phyloP scores from a whole-genome alignment of 2,113 vertebrate species.

The Gymnocephalus cernua region DNA sequence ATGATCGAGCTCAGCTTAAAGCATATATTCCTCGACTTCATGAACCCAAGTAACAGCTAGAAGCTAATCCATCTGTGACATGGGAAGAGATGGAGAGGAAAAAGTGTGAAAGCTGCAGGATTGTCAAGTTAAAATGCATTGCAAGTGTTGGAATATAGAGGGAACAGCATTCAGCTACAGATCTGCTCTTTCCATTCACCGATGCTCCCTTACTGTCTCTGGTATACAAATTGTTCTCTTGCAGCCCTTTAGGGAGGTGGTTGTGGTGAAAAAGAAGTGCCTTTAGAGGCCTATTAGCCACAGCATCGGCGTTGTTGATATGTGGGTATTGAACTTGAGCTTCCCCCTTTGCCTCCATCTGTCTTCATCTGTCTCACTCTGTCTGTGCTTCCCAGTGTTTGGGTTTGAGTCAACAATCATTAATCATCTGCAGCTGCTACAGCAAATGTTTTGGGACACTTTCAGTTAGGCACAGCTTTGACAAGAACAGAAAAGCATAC shows the following conservation, averaged over 20 bases:
- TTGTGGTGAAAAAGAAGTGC: conserved; percentile 62
- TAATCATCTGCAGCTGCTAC: conserved; percentile 60
- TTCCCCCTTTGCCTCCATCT: conserved; percentile 66
- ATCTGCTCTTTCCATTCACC: conserved; percentile 7
- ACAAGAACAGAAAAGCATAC: conserved; percentile 4
- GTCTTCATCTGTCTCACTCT: conserved; percentile 76
- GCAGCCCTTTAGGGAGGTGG: conserved; percentile 55
- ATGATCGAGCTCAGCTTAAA: not conserved
- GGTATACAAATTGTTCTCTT: conserved; percentile 49
- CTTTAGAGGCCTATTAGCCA: conserved; percentile 77
- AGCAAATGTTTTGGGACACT: conserved; percentile 63
- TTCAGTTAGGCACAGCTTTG: conserved; percentile 44
- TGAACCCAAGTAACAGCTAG: not conserved
- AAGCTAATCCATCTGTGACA: not conserved
- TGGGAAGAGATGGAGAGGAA: not conserved
- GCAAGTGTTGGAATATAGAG: not conserved
- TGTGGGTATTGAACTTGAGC: conserved; percentile 73
- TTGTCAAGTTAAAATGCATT: conserved; percentile 10
- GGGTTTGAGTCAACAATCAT: conserved; percentile 76
- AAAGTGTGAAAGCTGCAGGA: conserved; percentile 3
- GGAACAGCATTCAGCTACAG: conserved; percentile 3
- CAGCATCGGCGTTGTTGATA: conserved; percentile 68
- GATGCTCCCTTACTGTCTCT: conserved; percentile 5
- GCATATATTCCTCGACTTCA: not conserved
- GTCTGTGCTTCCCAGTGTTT: conserved; percentile 68